These are phyloP conservation scores for Calonectris borealis DNA, from an alignment of 2,113 vertebrate genomes.

Conservation along the genomic window DNA sequence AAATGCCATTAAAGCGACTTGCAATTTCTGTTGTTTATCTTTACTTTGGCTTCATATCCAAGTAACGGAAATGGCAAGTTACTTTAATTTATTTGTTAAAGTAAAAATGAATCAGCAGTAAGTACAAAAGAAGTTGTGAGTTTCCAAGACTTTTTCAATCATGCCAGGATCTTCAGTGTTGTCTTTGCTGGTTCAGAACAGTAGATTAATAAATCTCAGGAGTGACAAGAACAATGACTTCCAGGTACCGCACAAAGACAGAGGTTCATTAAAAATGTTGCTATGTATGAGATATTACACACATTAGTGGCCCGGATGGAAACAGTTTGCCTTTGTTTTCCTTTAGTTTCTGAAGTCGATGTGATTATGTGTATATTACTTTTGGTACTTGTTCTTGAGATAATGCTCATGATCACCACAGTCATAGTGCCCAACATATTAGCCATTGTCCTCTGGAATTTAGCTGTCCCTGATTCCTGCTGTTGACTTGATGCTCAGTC, in stretches of 20 bases:
- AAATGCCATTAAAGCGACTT: background rate
- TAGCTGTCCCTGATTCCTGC: background rate
- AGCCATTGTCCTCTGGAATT: background rate
- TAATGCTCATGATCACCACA: background rate
- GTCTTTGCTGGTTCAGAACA: background rate
- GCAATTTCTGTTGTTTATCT: background rate
- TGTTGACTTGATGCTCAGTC: background rate
- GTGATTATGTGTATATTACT: background rate
- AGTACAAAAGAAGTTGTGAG: background rate
- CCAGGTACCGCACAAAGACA: background rate
- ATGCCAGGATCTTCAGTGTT: background rate
- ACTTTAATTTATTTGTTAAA: background rate
- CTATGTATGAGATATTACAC: background rate
- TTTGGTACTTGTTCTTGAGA: background rate
- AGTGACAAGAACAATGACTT: background rate
- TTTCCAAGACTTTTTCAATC: background rate
- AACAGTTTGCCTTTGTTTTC: background rate
- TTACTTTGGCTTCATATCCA: background rate
- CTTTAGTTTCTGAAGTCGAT: background rate
- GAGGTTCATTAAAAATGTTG: background rate
- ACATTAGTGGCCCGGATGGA: background rate
- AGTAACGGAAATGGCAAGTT: background rate
- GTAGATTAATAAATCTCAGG: background rate
- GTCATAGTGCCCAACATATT: background rate
- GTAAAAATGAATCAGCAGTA: background rate